phyloP scores from a whole-genome alignment of 2,888 invertebrate genomes.

The Opisthograptis luteolata region DNA sequence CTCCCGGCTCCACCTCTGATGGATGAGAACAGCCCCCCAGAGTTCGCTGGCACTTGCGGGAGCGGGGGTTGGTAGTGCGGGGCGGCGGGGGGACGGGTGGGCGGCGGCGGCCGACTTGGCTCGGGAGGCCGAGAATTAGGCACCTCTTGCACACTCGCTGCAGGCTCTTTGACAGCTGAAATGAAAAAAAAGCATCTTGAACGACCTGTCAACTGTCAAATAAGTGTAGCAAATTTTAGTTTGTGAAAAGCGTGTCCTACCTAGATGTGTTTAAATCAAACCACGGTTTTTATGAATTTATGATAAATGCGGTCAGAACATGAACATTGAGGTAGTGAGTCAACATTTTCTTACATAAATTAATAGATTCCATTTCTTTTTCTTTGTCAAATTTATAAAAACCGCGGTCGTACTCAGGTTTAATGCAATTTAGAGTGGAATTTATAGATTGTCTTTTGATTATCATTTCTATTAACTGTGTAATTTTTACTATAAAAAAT shows the following conservation, averaged over 20 bases:
- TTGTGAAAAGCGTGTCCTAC: background rate
- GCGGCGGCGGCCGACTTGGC: constrained; percentile 64
- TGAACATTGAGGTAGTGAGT: too few species aligned
- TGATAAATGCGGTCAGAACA: too few species aligned
- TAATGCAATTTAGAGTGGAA: too few species aligned
- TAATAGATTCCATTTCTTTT: too few species aligned
- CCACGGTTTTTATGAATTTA: background rate
- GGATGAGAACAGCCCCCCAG: constrained; percentile 91
- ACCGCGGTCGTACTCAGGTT: too few species aligned
- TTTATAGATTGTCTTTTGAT: too few species aligned
- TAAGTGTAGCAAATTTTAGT: background rate
- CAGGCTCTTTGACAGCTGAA: constrained; percentile 65
- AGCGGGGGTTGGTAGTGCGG: constrained; percentile 61
- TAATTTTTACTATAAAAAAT: background rate
- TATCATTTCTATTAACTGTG: background rate
- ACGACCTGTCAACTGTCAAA: background rate
- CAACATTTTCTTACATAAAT: too few species aligned
- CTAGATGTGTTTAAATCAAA: too few species aligned
- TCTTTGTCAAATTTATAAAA: too few species aligned
- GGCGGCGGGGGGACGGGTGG: constrained; percentile 58
- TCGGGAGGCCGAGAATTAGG: constrained; percentile 65
- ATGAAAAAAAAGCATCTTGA: constrained; percentile 30
- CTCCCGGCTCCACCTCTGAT: constrained; percentile 96
- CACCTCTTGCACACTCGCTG: constrained; percentile 53
- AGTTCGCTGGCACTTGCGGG: constrained; percentile 56